phyloP scores from a whole-genome alignment of 2,797 vertebrate species.

The Enteromius radiatus region DNA sequence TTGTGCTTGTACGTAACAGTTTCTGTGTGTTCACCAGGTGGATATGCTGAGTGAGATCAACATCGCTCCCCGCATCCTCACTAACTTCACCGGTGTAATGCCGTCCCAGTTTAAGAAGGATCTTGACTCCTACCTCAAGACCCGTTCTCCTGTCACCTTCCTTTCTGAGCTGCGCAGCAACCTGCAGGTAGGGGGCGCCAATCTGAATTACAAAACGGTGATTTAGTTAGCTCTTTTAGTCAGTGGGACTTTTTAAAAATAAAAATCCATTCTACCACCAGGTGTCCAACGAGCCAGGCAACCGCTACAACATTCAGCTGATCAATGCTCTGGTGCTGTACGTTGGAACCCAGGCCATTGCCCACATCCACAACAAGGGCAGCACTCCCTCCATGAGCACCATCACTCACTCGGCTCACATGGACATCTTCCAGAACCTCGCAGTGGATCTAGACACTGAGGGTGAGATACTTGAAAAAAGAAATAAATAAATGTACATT shows the following conservation, averaged over 20 bases:
- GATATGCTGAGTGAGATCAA: constrained; percentile 99
- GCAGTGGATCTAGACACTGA: constrained; percentile 98
- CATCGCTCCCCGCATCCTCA: constrained; percentile 97
- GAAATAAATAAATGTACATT: rapidly evolving
- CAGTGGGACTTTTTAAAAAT: background rate
- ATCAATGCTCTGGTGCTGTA: constrained; percentile 98
- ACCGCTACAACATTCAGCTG: constrained; percentile 99
- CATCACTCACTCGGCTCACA: constrained; percentile 98
- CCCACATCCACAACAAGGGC: constrained; percentile 99
- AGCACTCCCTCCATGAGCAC: constrained; percentile 99
- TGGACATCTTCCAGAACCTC: constrained; percentile 99
- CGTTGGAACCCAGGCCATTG: constrained; percentile 97
- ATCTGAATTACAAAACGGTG: constrained; percentile 25
- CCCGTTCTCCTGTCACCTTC: constrained; percentile 96
- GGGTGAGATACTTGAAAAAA: constrained; percentile 75
- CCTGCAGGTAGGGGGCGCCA: constrained; percentile 83
- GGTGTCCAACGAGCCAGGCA: constrained; percentile 96
- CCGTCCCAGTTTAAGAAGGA: constrained; percentile 99
- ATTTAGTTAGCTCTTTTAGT: background rate
- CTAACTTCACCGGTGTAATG: constrained; percentile 99
- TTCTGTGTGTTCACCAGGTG: constrained; percentile 77
- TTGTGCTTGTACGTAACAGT: background rate
- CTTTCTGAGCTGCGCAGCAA: constrained; percentile 97
- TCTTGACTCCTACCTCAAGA: constrained; percentile 98
- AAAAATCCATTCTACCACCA: constrained; percentile 52